Evolutionary conservation across 2,113 vertebrate genomes (phyloP), one percentile per base, ranked within the genome.

Genomic region (Glaucomys volans): DNA sequence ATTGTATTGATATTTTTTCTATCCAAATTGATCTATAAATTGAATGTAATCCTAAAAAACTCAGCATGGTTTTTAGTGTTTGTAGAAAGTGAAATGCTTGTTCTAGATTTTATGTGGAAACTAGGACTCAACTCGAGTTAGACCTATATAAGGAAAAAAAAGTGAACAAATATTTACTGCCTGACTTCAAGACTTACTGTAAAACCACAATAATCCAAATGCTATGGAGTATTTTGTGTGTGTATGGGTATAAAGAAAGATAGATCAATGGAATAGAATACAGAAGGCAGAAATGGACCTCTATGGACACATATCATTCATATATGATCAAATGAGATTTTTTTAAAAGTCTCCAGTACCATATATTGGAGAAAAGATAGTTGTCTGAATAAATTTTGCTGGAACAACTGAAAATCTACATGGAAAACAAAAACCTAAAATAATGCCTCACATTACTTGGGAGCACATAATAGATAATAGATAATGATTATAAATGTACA

Each of bases 401-500:
- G 40, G 17, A 92, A 71, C 26, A 66, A 72, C 3, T 77, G 35
- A 1, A 67, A 72, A 72, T 91, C 32, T 40, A 74, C 87, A 80
- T 40, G 47, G 5, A 67, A 91, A 84, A 74, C 76, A 92, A 32
- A 54, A 64, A 69, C 2, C 7, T 54, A 71, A 66, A 90, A 42
- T 5, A 89, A 62, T n/a, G 62, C 35, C 5, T 90, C 13, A 86
- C 0, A 37, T 20, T 86, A 72, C 6, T 3, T 1, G 18, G 22
- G 87, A 75, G 8, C 81, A 52, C 50, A 91, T 85, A 93, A 44
- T 79, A n/a, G n/a, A n/a, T n/a, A n/a, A n/a, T n/a, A n/a, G n/a
- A n/a, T n/a, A n/a, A n/a, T 37, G 11, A 84, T 44, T 76, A 1
- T 75, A 37, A 10, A n/a, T 87, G 5, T 57, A 80, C 88, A 14